Evolutionary conservation across 2,888 invertebrate species (phyloP).

Genomic region (Azorinus chamasolen): DNA sequence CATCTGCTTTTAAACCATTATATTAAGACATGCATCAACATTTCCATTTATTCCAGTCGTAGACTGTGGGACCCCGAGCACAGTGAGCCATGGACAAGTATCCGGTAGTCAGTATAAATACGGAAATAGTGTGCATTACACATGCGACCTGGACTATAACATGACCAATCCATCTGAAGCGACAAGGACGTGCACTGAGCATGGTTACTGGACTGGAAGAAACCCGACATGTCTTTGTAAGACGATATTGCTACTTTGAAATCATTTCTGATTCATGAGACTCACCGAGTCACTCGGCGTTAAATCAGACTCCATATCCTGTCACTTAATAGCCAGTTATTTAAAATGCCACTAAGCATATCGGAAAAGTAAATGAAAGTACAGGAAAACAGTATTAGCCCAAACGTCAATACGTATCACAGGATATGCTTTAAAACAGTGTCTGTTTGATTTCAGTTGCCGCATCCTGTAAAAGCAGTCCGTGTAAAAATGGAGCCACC

Average conservation of each 20-base stretch:
- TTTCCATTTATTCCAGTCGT: slow-evolving; percentile 24
- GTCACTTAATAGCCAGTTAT: too few relatives aligned
- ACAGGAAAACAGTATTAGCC: too few relatives aligned
- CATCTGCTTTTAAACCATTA: too few relatives aligned
- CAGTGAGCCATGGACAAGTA: slow-evolving; percentile 15
- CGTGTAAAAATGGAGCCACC: slow-evolving; percentile 24
- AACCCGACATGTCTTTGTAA: slow-evolving; percentile 32
- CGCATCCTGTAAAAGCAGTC: slow-evolving; percentile 27
- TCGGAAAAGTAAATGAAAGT: too few relatives aligned
- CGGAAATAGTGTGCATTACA: slow-evolving; percentile 1
- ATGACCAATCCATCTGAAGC: slow-evolving; percentile 13
- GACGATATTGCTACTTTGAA: too few relatives aligned
- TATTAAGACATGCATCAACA: too few relatives aligned
- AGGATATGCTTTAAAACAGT: too few relatives aligned
- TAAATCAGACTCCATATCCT: too few relatives aligned
- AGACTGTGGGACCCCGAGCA: slow-evolving; percentile 20
- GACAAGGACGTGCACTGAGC: slow-evolving; percentile 16
- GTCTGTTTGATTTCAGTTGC: slow-evolving; percentile 20
- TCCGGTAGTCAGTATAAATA: slow-evolving; percentile 18
- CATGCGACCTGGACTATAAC: slow-evolving; percentile 27
- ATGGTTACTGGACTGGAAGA: slow-evolving; percentile 27
- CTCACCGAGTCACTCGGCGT: too few relatives aligned
- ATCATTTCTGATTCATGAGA: too few relatives aligned
- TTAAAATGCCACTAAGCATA: too few relatives aligned
- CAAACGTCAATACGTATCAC: too few relatives aligned